Evolutionary conservation across 2,888 invertebrate genomes (phyloP).

Genomic region (Eristalinus sepulchralis): DNA sequence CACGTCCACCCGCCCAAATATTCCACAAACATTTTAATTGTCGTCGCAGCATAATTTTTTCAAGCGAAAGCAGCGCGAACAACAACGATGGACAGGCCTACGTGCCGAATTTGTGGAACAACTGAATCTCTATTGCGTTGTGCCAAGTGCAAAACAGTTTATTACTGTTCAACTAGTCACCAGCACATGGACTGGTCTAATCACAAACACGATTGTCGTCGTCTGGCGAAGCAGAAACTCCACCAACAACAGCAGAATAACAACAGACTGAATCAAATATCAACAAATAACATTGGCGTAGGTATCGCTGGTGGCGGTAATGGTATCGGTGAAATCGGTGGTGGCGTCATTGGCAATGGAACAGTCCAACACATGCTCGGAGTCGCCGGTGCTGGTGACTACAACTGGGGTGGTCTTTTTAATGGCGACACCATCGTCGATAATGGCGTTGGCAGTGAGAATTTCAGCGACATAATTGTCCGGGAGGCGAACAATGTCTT

Average conservation of each 20-base stretch:
- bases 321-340: not conserved
- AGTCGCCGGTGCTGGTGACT: not conserved
- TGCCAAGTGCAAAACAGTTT: conserved; percentile 87
- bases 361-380: conserved; percentile 16
- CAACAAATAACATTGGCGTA: conserved; percentile 10
- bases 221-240: conserved; percentile 78
- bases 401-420: conserved; percentile 52
- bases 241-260: conserved; percentile 74
- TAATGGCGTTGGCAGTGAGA: conserved; percentile 40
- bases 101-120: conserved; percentile 78
- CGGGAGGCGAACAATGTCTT: conserved; percentile 46
- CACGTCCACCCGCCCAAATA: not conserved
- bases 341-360: conserved; percentile 2
- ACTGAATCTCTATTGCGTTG: conserved; percentile 84
- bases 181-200: conserved; percentile 90
- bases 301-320: conserved; percentile 1
- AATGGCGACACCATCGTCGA: not conserved
- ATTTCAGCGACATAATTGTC: conserved; percentile 73
- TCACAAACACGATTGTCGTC: conserved; percentile 86
- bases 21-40: not conserved
- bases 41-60: not conserved
- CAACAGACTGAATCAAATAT: conserved; percentile 45
- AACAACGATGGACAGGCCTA: conserved; percentile 72
- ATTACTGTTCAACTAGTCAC: conserved; percentile 91
- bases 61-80: not conserved